phyloP scores from a whole-genome alignment of 2,888 invertebrate species.

The Euphydryas editha region DNA sequence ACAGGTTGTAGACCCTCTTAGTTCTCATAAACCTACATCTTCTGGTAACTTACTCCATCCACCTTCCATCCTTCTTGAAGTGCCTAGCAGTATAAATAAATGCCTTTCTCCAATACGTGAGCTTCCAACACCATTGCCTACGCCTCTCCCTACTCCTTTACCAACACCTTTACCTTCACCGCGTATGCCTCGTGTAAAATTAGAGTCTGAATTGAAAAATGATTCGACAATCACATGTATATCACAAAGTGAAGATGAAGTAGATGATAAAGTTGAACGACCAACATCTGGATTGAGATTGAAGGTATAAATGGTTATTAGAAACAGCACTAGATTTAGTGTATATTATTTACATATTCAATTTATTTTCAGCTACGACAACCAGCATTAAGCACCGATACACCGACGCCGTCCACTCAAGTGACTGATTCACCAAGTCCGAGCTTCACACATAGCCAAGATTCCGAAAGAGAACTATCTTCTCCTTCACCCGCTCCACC shows the following conservation, averaged over 20 bases:
- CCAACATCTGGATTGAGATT: slow-evolving; percentile 65
- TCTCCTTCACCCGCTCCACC: slow-evolving; percentile 77
- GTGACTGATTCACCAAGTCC: slow-evolving; percentile 78
- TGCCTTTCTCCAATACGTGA: slow-evolving; percentile 92
- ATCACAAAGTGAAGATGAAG: slow-evolving; percentile 75
- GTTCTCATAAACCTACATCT: slow-evolving; percentile 84
- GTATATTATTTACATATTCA: background rate
- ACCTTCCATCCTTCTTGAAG: slow-evolving; percentile 90
- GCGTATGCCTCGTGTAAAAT: slow-evolving; percentile 70
- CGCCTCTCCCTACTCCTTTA: slow-evolving; percentile 85
- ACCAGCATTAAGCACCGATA: slow-evolving; percentile 72
- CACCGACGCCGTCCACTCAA: slow-evolving; percentile 75
- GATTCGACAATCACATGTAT: slow-evolving; percentile 60
- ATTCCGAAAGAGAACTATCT: slow-evolving; percentile 73
- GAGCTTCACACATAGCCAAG: slow-evolving; percentile 75
- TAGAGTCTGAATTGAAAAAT: slow-evolving; percentile 61
- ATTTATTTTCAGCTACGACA: slow-evolving; percentile 78
- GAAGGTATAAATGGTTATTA: slow-evolving; percentile 54
- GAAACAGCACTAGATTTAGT: background rate
- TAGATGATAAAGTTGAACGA: slow-evolving; percentile 69
- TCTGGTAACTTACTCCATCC: slow-evolving; percentile 87
- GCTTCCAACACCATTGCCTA: slow-evolving; percentile 89
- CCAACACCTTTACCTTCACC: slow-evolving; percentile 86
- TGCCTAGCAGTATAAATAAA: slow-evolving; percentile 88
- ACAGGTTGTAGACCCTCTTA: slow-evolving; percentile 87